phyloP scores from a whole-genome alignment of 2,888 invertebrate species.

The Euplagia quadripunctaria region DNA sequence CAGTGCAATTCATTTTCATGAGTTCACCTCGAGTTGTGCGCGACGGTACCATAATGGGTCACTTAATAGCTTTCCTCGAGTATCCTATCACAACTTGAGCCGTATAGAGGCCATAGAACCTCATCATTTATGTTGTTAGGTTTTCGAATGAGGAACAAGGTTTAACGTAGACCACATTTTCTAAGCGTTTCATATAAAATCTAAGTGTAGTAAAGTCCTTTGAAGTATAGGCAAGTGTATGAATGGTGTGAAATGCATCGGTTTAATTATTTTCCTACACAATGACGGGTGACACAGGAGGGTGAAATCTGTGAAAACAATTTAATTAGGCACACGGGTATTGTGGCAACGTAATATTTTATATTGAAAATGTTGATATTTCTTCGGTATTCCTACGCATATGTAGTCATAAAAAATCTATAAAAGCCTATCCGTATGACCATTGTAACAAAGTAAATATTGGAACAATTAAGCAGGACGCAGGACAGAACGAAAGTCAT shows the following conservation, averaged over 20 bases:
- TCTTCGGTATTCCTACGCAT: background rate
- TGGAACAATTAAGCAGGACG: background rate
- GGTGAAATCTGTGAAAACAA: background rate
- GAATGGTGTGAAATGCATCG: no score
- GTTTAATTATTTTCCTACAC: no score
- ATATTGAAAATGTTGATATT: background rate
- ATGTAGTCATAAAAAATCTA: background rate
- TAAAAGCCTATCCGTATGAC: background rate
- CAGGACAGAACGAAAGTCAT: background rate
- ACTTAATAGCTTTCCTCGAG: constrained; percentile 40
- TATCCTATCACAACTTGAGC: constrained; percentile 27
- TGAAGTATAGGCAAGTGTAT: no score
- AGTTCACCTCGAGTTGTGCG: constrained; percentile 15
- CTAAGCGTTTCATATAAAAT: background rate
- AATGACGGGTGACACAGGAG: no score
- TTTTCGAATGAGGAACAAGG: background rate
- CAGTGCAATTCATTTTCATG: constrained; percentile 24
- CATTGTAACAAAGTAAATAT: background rate
- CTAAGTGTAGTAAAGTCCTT: no score
- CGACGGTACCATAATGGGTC: constrained; percentile 35
- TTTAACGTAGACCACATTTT: constrained; percentile 3
- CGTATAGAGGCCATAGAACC: constrained; percentile 17
- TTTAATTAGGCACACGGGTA: background rate
- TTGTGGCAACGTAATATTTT: background rate
- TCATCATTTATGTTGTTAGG: constrained; percentile 23